Percentiles rank a stretch among this genome's conserved stretches.
These are phyloP conservation scores for Trachelus troglodyta DNA, from an alignment of 2,888 invertebrate genomes.

Conservation along the genomic window DNA sequence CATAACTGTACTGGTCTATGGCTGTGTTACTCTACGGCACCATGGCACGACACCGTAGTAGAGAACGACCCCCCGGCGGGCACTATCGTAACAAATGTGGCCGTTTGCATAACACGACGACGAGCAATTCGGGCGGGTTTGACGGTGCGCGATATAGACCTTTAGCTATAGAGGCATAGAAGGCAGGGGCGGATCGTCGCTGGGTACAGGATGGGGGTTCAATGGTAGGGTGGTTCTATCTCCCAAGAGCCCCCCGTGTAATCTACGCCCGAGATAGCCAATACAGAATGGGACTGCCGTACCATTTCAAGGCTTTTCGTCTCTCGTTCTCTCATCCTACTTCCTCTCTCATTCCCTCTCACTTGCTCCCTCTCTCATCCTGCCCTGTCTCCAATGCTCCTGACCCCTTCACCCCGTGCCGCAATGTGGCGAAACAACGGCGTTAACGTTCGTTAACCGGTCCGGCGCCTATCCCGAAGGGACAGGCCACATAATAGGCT, in stretches of 20 bases:
- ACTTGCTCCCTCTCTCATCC: constrained; percentile 11
- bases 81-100: constrained; percentile 65
- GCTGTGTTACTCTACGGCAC: constrained; percentile 34
- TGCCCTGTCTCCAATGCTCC: constrained; percentile 11
- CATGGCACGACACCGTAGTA: constrained; percentile 41
- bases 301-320: constrained; percentile 41
- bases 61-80: constrained; percentile 61
- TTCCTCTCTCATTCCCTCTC: constrained; percentile 13
- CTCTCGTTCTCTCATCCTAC: constrained; percentile 13
- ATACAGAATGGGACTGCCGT: constrained; percentile 48
- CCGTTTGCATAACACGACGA: constrained; percentile 67
- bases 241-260: constrained; percentile 39
- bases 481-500: constrained; percentile 10
- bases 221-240: constrained; percentile 29
- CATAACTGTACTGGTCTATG: constrained; percentile 22
- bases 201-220: constrained; percentile 25
- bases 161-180: constrained; percentile 47
- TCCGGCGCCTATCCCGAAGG: constrained; percentile 28
- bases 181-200: constrained; percentile 27
- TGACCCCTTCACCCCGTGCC: constrained; percentile 26
- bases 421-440: constrained; percentile 38
- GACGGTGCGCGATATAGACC: constrained; percentile 66
- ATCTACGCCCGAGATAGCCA: constrained; percentile 57
- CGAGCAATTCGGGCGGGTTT: constrained; percentile 67
- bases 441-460: constrained; percentile 46